A percentile compares a stretch with the other conserved stretches of the same genome.
Evolutionary conservation across 2,797 vertebrate species (phyloP).

Genomic region (Syngnathus acus): DNA sequence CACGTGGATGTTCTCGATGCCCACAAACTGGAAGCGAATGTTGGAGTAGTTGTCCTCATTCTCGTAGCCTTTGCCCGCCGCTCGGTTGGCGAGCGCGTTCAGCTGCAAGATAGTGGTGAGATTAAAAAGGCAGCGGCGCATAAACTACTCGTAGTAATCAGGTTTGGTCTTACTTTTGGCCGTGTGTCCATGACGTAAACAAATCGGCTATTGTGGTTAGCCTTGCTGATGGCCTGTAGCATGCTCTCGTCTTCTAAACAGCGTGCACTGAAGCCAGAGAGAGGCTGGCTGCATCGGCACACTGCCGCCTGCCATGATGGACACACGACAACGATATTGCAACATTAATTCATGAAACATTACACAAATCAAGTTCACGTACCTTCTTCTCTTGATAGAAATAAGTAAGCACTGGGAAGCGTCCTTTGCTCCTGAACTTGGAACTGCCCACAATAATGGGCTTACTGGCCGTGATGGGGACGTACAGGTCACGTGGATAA

Average conservation of each 20-base stretch:
- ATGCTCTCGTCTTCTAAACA: conserved; percentile 94
- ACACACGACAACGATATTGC: not conserved
- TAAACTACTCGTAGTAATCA: not conserved
- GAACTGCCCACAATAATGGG: conserved; percentile 96
- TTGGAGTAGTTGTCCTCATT: conserved; percentile 99
- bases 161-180: conserved; percentile 77
- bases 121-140: not conserved
- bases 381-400: conserved; percentile 95
- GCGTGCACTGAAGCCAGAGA: conserved; percentile 94
- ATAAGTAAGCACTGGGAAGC: conserved; percentile 96
- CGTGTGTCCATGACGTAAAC: conserved; percentile 97
- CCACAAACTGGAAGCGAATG: conserved; percentile 98
- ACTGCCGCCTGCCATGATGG: conserved; percentile 80
- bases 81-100: conserved; percentile 94
- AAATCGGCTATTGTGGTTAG: conserved; percentile 85
- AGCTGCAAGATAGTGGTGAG: conserved; percentile 61
- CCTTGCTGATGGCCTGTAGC: conserved; percentile 93
- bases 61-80: conserved; percentile 98
- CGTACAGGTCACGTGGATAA: conserved; percentile 90
- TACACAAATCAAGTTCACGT: conserved; percentile 12
- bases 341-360: too few species aligned
- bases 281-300: conserved; percentile 94
- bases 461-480: conserved; percentile 87
- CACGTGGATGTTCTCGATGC: conserved; percentile 98
- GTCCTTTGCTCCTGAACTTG: conserved; percentile 98